phyloP scores from a whole-genome alignment of 1,140 invertebrate genomes.

The Trichoplusia ni region DNA sequence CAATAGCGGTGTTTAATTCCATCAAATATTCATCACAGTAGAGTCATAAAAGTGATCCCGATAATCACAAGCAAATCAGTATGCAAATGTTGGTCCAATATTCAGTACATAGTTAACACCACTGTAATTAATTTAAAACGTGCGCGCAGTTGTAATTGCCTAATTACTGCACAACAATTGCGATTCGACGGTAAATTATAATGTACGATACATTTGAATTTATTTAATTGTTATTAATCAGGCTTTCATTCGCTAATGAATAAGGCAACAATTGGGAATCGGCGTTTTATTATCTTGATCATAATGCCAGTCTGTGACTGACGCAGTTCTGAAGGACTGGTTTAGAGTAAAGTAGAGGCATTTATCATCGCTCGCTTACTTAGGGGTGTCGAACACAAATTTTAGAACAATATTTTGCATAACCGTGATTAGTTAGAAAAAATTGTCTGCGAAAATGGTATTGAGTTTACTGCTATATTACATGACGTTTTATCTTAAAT shows the following conservation, averaged over 20 bases:
- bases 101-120: conserved; percentile 14
- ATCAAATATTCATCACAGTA: not conserved
- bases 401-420: too few relatives aligned
- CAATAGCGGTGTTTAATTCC: not conserved
- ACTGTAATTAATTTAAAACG: conserved; percentile 22
- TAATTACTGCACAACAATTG: conserved; percentile 24
- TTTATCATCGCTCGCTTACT: too few relatives aligned
- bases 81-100: conserved; percentile 19
- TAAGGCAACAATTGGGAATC: not conserved
- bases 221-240: conserved; percentile 12
- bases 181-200: not conserved
- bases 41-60: conserved; percentile 11
- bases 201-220: conserved; percentile 9
- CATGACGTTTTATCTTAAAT: too few relatives aligned
- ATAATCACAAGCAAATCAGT: conserved; percentile 4
- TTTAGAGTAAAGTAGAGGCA: too few relatives aligned
- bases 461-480: too few relatives aligned
- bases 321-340: too few relatives aligned
- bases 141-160: conserved; percentile 12
- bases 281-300: not conserved
- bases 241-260: not conserved
- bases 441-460: too few relatives aligned
- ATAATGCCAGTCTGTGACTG: too few relatives aligned
- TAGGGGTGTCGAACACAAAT: too few relatives aligned
- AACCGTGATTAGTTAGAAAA: too few relatives aligned